A percentile compares a stretch with the other conserved stretches of the same genome.
Evolutionary conservation across 2,797 vertebrate species (phyloP).

Genomic region (Cirrhinus mrigala): DNA sequence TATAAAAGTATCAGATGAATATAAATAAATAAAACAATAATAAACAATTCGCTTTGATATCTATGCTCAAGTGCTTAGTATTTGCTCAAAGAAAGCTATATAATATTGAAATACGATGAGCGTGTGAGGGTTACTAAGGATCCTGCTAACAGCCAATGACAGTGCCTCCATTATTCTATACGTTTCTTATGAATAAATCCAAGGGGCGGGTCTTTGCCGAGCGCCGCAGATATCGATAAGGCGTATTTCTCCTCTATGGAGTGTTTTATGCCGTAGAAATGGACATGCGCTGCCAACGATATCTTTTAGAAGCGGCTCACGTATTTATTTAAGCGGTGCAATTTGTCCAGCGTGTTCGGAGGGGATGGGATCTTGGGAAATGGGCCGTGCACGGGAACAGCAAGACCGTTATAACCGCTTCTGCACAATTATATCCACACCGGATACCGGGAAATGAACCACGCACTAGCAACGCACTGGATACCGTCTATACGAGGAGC

Average conservation of each 20-base stretch:
- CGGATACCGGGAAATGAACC: slow-evolving; percentile 68
- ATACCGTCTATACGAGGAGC: not conserved
- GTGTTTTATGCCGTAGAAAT: slow-evolving; percentile 26
- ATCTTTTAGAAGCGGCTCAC: not conserved
- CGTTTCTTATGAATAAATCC: slow-evolving; percentile 48
- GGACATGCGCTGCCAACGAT: slow-evolving; percentile 14
- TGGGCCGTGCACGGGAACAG: slow-evolving; percentile 26
- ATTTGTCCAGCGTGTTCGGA: not conserved
- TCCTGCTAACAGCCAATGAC: slow-evolving; percentile 48
- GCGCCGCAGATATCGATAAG: slow-evolving; percentile 35
- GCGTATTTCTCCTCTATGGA: slow-evolving; percentile 20
- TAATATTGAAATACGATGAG: not conserved
- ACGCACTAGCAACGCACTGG: slow-evolving; percentile 55
- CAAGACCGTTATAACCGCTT: slow-evolving; percentile 33
- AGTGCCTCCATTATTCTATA: slow-evolving; percentile 29
- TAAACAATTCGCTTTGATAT: not conserved
- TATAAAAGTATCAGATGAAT: not conserved
- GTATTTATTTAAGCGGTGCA: slow-evolving; percentile 12
- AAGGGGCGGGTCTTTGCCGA: slow-evolving; percentile 48
- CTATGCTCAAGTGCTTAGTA: not conserved
- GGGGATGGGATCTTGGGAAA: not conserved
- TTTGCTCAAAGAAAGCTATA: not conserved
- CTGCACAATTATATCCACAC: slow-evolving; percentile 17
- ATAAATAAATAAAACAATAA: not conserved
- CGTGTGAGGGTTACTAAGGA: slow-evolving; percentile 18